A percentile compares a stretch with the other conserved stretches of the same genome.
These are phyloP conservation scores for Kryptopterus vitreolus DNA, from an alignment of 2,797 vertebrate genomes.

Conservation along the genomic window DNA sequence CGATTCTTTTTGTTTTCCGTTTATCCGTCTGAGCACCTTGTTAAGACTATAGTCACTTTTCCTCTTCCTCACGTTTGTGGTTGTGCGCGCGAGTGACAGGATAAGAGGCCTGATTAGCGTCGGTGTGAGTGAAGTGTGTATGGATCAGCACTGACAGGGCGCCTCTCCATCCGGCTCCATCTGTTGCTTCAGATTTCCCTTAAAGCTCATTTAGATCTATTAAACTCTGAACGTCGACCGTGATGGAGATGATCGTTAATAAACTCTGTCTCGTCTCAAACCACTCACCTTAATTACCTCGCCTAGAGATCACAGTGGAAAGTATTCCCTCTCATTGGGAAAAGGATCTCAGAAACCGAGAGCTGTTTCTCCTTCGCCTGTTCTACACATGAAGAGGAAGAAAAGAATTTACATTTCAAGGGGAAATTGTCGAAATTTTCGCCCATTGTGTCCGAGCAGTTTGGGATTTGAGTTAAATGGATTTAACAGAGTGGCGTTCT, in stretches of 20 bases:
- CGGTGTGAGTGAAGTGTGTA: neutral
- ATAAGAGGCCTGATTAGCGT: neutral
- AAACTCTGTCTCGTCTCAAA: slow-evolving; percentile 51
- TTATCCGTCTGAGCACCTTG: too few species aligned
- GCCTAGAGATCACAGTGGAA: slow-evolving; percentile 51
- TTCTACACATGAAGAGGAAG: slow-evolving; percentile 21
- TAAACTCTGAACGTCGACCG: slow-evolving; percentile 37
- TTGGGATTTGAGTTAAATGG: slow-evolving; percentile 82
- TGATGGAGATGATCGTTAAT: slow-evolving; percentile 48
- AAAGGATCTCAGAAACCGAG: slow-evolving; percentile 42
- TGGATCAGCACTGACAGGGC: slow-evolving; percentile 39
- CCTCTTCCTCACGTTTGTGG: neutral
- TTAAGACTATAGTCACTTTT: neutral
- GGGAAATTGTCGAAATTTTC: slow-evolving; percentile 79
- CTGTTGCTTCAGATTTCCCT: slow-evolving; percentile 48
- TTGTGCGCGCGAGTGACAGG: neutral
- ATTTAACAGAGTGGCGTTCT: slow-evolving; percentile 91
- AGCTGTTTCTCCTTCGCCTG: too few species aligned
- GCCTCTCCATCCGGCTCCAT: slow-evolving; percentile 29
- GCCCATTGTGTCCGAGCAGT: slow-evolving; percentile 73
- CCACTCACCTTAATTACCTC: slow-evolving; percentile 56
- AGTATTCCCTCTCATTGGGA: slow-evolving; percentile 57
- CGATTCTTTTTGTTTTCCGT: neutral
- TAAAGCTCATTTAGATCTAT: slow-evolving; percentile 46
- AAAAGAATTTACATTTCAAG: slow-evolving; percentile 83